phyloP scores from a whole-genome alignment of 2,797 vertebrate species.

The Threskiornis aethiopicus region DNA sequence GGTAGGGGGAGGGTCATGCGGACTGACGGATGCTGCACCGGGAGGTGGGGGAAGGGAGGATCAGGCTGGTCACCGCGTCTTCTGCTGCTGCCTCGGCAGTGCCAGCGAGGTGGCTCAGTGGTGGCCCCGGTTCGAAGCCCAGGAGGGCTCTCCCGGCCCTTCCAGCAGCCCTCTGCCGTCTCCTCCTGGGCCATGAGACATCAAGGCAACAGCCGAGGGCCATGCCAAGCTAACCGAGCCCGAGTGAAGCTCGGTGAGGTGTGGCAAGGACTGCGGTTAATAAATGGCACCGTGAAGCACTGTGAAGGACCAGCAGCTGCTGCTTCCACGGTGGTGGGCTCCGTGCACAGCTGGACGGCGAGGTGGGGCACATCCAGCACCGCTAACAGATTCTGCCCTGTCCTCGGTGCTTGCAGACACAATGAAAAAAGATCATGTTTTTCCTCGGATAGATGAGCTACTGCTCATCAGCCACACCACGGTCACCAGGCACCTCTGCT shows the following conservation, averaged over 20 bases:
- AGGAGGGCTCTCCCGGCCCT: neutral
- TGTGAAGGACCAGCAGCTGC: neutral
- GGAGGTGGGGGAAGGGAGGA: constrained; percentile 26
- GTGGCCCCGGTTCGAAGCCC: neutral
- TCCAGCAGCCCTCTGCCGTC: neutral
- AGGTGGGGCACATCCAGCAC: neutral
- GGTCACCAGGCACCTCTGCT: neutral
- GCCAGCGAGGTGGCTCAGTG: accelerated
- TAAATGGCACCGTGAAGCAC: neutral
- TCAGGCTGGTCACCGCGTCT: neutral
- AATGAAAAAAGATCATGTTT: neutral
- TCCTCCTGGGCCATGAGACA: neutral
- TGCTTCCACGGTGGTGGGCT: neutral
- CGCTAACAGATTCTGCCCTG: neutral
- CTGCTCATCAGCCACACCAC: neutral
- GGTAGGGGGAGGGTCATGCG: constrained; percentile 29
- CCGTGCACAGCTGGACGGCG: neutral
- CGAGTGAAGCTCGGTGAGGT: neutral
- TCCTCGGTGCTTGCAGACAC: neutral
- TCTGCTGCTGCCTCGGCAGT: neutral
- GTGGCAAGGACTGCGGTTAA: neutral
- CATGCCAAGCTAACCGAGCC: neutral
- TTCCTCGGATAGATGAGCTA: neutral
- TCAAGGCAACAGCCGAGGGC: accelerated
- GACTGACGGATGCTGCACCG: neutral